Conservation (phyloP, 2,888 invertebrate genomes). For the Scaptomyza polygonia region DNA sequence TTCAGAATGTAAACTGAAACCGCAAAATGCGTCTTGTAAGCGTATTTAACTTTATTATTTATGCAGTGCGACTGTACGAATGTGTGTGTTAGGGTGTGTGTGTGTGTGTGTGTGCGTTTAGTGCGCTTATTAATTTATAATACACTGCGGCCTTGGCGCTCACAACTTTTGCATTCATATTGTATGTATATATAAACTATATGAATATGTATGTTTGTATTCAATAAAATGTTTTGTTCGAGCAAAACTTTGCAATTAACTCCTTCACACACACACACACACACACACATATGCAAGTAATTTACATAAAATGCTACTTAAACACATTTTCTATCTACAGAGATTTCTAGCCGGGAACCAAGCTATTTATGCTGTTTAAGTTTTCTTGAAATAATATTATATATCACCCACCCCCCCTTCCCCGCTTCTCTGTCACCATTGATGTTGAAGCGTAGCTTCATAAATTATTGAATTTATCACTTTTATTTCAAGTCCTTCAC, state of each 20-base stretch:
- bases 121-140: slow-evolving; percentile 79
- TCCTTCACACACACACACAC: slow-evolving; percentile 3
- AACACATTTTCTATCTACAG: slow-evolving; percentile 42
- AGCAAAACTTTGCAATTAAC: slow-evolving; percentile 59
- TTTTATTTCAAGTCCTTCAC: not conserved
- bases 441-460: too few relatives aligned
- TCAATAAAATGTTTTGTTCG: slow-evolving; percentile 56
- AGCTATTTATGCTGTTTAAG: too few relatives aligned
- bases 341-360: too few relatives aligned
- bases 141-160: slow-evolving; percentile 75
- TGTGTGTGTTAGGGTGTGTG: slow-evolving; percentile 10
- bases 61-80: slow-evolving; percentile 52
- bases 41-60: slow-evolving; percentile 80
- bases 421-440: too few relatives aligned
- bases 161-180: slow-evolving; percentile 47
- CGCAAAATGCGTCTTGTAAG: slow-evolving; percentile 74
- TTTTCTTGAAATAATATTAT: too few relatives aligned
- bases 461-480: too few relatives aligned
- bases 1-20: slow-evolving; percentile 53
- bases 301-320: slow-evolving; percentile 56
- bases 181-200: not conserved
- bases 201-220: slow-evolving; percentile 17
- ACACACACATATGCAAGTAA: not conserved
- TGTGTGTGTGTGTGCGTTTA: slow-evolving; percentile 41
- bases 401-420: too few relatives aligned